Evolutionary conservation across 1,140 invertebrate genomes (phyloP).

Genomic region (Drosophila murphyi): DNA sequence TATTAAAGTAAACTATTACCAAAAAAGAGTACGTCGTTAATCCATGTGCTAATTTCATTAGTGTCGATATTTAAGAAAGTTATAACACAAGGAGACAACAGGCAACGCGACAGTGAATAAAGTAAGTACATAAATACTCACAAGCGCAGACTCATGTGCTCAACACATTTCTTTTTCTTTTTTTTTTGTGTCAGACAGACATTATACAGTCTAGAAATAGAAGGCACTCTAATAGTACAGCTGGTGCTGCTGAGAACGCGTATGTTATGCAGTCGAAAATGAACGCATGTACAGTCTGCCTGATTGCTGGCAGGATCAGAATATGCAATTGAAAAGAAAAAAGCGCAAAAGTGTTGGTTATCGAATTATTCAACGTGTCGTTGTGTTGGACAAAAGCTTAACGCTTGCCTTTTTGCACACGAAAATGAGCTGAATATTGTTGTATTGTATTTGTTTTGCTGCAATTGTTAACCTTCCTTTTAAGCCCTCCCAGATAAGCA

Average conservation of each 20-base stretch:
- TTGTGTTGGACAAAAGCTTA: conserved; percentile 23
- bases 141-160: not conserved
- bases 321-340: not conserved
- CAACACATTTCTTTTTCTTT: conserved; percentile 2
- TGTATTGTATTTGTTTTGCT: conserved; percentile 6
- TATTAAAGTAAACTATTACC: conserved; percentile 4
- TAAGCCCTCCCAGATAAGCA: conserved; percentile 27
- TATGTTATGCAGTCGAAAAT: conserved; percentile 62
- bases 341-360: conserved; percentile 17
- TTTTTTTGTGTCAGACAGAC: conserved; percentile 12
- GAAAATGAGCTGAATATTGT: conserved; percentile 23
- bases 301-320: not conserved
- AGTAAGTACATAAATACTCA: conserved; percentile 39
- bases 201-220: conserved; percentile 67
- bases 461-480: conserved; percentile 35
- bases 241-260: conserved; percentile 20
- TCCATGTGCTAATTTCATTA: conserved; percentile 10
- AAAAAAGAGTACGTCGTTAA: not conserved
- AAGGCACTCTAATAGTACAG: conserved; percentile 37
- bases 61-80: conserved; percentile 6
- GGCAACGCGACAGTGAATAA: conserved; percentile 30
- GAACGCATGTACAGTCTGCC: conserved; percentile 23
- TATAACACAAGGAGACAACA: conserved; percentile 6
- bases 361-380: conserved; percentile 35
- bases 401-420: conserved; percentile 25